phyloP scores from a whole-genome alignment of 1,140 invertebrate species.

The Dryas iulia region DNA sequence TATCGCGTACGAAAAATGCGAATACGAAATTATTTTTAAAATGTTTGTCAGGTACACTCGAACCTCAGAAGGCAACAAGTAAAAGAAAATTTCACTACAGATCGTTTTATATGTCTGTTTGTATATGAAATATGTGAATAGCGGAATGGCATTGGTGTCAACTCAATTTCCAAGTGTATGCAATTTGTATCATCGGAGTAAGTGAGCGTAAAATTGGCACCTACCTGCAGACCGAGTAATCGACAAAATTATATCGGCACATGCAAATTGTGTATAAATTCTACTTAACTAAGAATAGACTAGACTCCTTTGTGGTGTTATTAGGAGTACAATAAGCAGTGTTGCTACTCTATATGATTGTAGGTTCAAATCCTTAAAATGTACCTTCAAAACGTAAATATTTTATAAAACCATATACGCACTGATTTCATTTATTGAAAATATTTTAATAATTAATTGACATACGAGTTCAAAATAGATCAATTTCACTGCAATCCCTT shows the following conservation, averaged over 20 bases:
- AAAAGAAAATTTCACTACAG: too few relatives aligned
- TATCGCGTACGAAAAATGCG: too few relatives aligned
- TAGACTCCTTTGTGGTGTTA: background rate
- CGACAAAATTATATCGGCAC: constrained; percentile 8
- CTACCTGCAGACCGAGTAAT: constrained; percentile 8
- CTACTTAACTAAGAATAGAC: background rate
- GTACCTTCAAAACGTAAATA: too few relatives aligned
- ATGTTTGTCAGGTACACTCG: too few relatives aligned
- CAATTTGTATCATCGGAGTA: constrained; percentile 11
- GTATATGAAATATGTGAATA: background rate
- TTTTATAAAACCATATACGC: background rate
- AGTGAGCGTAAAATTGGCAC: constrained; percentile 20
- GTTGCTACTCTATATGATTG: background rate
- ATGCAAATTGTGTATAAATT: background rate
- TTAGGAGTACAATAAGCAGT: background rate
- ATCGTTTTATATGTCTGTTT: background rate
- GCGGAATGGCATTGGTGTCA: constrained; percentile 9
- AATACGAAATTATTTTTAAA: too few relatives aligned
- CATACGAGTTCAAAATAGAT: too few relatives aligned
- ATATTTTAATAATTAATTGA: too few relatives aligned
- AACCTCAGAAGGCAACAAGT: too few relatives aligned
- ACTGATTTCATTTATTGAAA: too few relatives aligned
- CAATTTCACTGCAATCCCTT: too few relatives aligned
- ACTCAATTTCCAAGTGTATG: background rate
- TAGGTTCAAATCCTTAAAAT: background rate